A percentile compares a stretch with the other conserved stretches of the same genome.
Evolutionary conservation across 2,888 invertebrate genomes (phyloP).

Genomic region (Adelognathus sp.): DNA sequence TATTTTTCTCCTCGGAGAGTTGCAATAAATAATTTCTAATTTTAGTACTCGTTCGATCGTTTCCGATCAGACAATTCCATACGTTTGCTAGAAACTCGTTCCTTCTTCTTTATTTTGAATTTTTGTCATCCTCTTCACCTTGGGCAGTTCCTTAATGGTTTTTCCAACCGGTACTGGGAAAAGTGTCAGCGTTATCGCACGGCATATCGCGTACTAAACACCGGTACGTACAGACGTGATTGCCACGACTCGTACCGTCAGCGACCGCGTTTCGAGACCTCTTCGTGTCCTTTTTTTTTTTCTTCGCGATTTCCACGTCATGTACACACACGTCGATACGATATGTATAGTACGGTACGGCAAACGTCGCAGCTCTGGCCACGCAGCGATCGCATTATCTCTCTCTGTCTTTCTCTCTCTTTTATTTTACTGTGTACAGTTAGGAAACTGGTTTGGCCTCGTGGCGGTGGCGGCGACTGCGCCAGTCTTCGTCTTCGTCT

Average conservation of each 20-base stretch:
- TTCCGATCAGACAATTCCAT: background rate
- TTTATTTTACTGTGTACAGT: conserved; percentile 70
- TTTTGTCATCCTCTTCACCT: background rate
- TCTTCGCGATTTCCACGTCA: background rate
- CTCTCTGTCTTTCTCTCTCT: conserved; percentile 29
- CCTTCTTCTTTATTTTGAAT: background rate
- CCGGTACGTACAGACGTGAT: conserved; percentile 11
- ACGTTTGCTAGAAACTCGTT: background rate
- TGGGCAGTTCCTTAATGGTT: background rate
- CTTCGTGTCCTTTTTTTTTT: conserved; percentile 1
- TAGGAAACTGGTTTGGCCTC: conserved; percentile 76
- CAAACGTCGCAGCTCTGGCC: conserved; percentile 49
- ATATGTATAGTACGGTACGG: conserved; percentile 42
- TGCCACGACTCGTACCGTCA: conserved; percentile 17
- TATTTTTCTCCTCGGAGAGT: no score
- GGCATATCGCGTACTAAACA: background rate
- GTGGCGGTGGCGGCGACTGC: conserved; percentile 24
- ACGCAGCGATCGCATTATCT: conserved; percentile 53
- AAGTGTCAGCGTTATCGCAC: conserved; percentile 17
- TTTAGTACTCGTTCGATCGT: no score
- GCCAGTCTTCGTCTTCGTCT: conserved; percentile 16
- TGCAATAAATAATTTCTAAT: no score
- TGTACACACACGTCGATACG: background rate
- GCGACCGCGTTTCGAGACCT: conserved; percentile 22
- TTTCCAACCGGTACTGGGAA: conserved; percentile 1